Conservation (phyloP, 2,888 invertebrate species). For the Aphrophora alni region DNA sequence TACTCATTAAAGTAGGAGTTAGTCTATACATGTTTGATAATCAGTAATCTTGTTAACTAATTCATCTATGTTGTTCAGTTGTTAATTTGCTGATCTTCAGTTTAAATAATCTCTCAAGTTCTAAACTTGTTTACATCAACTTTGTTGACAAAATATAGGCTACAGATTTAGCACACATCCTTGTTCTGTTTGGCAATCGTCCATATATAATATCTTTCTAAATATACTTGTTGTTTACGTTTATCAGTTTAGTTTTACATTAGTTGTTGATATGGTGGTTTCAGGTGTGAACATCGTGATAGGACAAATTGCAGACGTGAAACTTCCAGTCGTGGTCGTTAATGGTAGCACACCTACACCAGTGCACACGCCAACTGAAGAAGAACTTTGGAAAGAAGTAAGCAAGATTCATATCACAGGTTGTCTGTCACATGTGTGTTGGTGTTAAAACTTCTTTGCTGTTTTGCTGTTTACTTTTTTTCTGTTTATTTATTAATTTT, state of each 20-base stretch:
- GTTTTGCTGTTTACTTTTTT: too few species aligned
- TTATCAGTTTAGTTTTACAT: neutral
- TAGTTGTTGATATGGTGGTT: neutral
- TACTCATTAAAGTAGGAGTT: too few species aligned
- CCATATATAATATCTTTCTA: neutral
- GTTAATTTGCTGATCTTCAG: too few species aligned
- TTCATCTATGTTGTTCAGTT: too few species aligned
- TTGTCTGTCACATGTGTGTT: neutral
- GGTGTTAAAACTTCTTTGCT: neutral
- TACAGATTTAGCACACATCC: neutral
- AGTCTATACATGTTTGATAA: too few species aligned
- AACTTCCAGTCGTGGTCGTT: neutral
- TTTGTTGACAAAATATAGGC: neutral
- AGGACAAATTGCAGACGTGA: neutral
- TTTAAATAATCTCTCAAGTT: neutral
- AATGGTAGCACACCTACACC: conserved; percentile 6
- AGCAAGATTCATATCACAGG: conserved; percentile 46
- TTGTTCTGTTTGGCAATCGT: neutral
- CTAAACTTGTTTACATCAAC: neutral
- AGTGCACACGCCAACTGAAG: conserved; percentile 48
- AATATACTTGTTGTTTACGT: neutral
- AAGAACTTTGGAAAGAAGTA: conserved; percentile 68
- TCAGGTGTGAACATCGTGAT: neutral
- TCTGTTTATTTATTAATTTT: too few species aligned
- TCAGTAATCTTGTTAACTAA: too few species aligned